These are phyloP conservation scores for Decapterus maruadsi DNA, from an alignment of 2,797 vertebrate genomes.

Conservation along the genomic window DNA sequence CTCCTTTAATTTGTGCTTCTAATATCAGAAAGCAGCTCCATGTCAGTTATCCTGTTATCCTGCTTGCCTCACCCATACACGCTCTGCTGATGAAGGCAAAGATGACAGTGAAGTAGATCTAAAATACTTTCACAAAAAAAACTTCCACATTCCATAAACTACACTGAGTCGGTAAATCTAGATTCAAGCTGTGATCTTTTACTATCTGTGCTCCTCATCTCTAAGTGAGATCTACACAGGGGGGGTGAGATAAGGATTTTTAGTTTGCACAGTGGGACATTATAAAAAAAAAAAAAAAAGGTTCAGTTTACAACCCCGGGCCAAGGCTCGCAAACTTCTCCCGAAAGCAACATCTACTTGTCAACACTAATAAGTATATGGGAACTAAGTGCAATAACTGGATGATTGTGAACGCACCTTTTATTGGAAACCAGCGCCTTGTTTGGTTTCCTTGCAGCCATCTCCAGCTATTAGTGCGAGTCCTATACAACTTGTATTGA, in stretches of 20 bases:
- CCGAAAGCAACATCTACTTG: background rate
- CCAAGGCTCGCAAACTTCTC: constrained; percentile 17
- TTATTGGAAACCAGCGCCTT: background rate
- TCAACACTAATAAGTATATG: constrained; percentile 8
- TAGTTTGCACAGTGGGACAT: background rate
- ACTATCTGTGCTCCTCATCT: background rate
- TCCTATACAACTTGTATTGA: background rate
- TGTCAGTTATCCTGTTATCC: constrained; percentile 19
- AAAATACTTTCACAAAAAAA: background rate
- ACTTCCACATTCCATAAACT: background rate
- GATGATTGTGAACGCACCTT: background rate
- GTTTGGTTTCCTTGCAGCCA: background rate
- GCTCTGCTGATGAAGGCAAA: constrained; percentile 7
- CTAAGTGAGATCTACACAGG: background rate
- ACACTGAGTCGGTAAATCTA: background rate
- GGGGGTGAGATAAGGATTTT: background rate
- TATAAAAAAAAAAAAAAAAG: background rate
- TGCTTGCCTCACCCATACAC: constrained; percentile 4
- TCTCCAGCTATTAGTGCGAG: background rate
- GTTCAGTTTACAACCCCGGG: background rate
- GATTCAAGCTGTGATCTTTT: background rate
- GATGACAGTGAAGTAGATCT: background rate
- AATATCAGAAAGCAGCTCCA: background rate
- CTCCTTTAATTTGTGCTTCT: constrained; percentile 3
- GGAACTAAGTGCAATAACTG: constrained; percentile 9